Base-by-base conservation (phyloP, 2,888 invertebrate genomes). In the Escarpia spicata region DNA sequence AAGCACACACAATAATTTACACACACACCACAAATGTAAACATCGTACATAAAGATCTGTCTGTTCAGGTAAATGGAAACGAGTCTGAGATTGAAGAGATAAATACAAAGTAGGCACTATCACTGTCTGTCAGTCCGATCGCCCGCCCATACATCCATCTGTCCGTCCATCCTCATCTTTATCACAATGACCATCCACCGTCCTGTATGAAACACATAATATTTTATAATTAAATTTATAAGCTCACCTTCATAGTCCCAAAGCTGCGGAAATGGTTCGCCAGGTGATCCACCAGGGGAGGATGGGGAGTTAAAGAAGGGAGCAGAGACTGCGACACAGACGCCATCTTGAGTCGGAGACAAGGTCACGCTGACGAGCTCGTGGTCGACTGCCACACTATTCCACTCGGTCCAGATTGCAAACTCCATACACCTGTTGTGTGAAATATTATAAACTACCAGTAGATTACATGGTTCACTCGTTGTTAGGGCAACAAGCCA, bases 241-340 rank as follows among this genome's bases (percentile, higher is more conserved):
- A 92, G 52, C 90, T 92, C 92, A 96, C 96, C 96, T 96, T 97
- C 97, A 94, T 96, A 96, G 90, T 97, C 95, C 96, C 96, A 97
- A 3, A 97, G 95, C 91, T 95, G 94, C n/a, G 94, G 95, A 93
- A 96, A 96, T 15, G 97, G 95, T 93, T 96, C 94, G 2, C 96
- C 96, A 6, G 95, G 91, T 44, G 95, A 93, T 10, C 96, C 96
- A 15, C 93, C 93, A 0, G 97, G 96, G 12, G 94, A 93, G 3
- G 95, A 94, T 3, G 96, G 96, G 94, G 96, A 96, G 93, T 96
- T 95, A 94, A 96, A 97, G 94, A 96, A 96, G 1, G 97, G 97
- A 3, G 96, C 96, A 12, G 92, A 89, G 3, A 96, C 95, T 43
- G 93, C 93, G 37, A 96, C 75, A 26, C 93, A 93, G n/a, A 96